Conservation (phyloP, 2,113 vertebrate species). For the Nothoprocta pentlandii region DNA sequence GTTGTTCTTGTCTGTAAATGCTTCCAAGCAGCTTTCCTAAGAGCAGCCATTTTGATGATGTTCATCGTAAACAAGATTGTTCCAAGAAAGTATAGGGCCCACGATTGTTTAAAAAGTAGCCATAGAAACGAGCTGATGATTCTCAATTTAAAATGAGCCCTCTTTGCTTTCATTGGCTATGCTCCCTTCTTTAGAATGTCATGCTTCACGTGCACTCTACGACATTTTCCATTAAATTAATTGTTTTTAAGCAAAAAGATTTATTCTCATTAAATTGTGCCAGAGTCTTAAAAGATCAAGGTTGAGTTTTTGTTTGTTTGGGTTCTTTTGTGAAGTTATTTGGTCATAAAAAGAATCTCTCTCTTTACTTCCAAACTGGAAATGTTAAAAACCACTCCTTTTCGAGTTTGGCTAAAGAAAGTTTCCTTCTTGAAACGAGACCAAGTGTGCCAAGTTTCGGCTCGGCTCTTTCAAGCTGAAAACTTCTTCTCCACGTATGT, state of each 20-base stretch:
- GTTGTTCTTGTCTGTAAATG: not conserved
- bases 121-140: slow-evolving; percentile 40
- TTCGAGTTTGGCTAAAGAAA: slow-evolving; percentile 22
- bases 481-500: not conserved
- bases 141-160: not conserved
- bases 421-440: slow-evolving; percentile 4
- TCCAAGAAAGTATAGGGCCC: not conserved
- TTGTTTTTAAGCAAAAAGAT: slow-evolving; percentile 51
- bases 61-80: slow-evolving; percentile 18
- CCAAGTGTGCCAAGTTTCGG: not conserved
- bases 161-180: slow-evolving; percentile 61
- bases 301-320: not conserved
- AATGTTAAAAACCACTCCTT: not conserved
- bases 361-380: not conserved
- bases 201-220: not conserved
- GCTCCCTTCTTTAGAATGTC: slow-evolving; percentile 16
- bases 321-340: not conserved
- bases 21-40: not conserved
- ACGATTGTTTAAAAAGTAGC: slow-evolving; percentile 43
- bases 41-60: not conserved
- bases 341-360: not conserved
- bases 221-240: slow-evolving; percentile 20
- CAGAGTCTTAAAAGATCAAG: not conserved
- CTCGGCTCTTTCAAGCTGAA: not conserved
- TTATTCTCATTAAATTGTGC: not conserved